These are phyloP conservation scores for Gallinago undulata DNA, from an alignment of 2,113 vertebrate species.

Conservation along the genomic window DNA sequence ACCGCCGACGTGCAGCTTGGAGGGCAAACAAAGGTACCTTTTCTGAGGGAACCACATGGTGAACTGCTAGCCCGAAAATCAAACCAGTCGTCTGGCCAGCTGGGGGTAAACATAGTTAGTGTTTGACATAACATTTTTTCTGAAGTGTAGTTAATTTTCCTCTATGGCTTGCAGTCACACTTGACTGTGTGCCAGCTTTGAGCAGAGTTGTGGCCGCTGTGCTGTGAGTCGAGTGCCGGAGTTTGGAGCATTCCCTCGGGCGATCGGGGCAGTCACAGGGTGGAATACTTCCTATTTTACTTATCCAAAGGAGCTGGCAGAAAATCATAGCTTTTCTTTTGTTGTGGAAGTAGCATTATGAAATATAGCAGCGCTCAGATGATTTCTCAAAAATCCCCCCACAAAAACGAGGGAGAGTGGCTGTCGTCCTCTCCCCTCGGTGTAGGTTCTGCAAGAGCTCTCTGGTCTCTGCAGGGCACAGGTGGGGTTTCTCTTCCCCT, in stretches of 20 bases:
- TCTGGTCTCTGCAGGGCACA: neutral
- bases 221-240: neutral
- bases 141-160: neutral
- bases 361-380: neutral
- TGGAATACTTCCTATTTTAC: neutral
- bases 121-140: neutral
- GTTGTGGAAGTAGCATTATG: neutral
- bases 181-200: neutral
- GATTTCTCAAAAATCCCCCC: neutral
- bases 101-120: neutral
- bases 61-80: neutral
- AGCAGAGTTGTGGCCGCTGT: neutral
- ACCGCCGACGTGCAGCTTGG: fast-evolving
- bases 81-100: neutral
- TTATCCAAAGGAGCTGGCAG: neutral
- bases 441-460: neutral
- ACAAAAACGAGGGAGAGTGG: too few species aligned
- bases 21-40: neutral
- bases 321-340: neutral
- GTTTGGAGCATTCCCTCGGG: neutral
- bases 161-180: neutral
- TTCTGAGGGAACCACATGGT: neutral
- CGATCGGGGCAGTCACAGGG: neutral
- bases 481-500: neutral
- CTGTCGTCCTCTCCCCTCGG: neutral